Base-by-base conservation (phyloP, 2,113 vertebrate genomes). In the Acrocephalus arundinaceus region DNA sequence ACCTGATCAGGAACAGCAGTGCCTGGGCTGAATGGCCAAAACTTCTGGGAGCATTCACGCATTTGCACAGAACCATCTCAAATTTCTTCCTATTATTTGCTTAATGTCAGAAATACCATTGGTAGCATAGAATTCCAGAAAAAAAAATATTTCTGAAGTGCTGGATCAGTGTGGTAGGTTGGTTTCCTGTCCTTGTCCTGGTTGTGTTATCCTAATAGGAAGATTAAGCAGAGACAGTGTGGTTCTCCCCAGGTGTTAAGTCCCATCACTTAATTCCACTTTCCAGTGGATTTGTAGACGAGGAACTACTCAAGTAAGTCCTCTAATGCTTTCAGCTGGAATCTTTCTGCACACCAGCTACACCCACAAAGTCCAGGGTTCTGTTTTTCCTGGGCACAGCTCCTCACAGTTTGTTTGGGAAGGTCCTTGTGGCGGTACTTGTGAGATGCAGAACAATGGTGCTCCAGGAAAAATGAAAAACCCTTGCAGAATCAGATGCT, bases 251-350 rank as follows among this genome's bases (percentile, higher is more conserved):
- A 58, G 61, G 68, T 86, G 83, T 76, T 94, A 74, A 41, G 55
- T 70, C 55, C 75, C 91, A 96, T 94, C 37, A 85, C 94, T 96
- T 96, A 96, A 97, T 94, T 96, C 92, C 52, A 79, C 74, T 89
- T 93, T 89, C 55, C 89, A 84, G 59, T 70, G 81, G 87, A 92
- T 96, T 93, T 96, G 49, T 62, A 75, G 83, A 59, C 48, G 85
- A 91, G 49, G 91, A 96, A 37, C 81, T 82, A 51, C 87, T 90
- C 68, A 45, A 9, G 6, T 91, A 90, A 96, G 75, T 88, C 62
- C 27, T 85, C 66, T 76, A 49, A 68, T 75, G 41, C 91, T 90
- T 96, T 86, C 92, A 65, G 20, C 71, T 82, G 87, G 76, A 70
- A 76, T 67, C 28, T 78, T 59, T 72, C 81, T 61, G 43, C 63